A percentile compares a stretch with the other conserved stretches of the same genome.
Evolutionary conservation across 2,888 invertebrate species (phyloP).

Genomic region (Hipparchia sbordonii): DNA sequence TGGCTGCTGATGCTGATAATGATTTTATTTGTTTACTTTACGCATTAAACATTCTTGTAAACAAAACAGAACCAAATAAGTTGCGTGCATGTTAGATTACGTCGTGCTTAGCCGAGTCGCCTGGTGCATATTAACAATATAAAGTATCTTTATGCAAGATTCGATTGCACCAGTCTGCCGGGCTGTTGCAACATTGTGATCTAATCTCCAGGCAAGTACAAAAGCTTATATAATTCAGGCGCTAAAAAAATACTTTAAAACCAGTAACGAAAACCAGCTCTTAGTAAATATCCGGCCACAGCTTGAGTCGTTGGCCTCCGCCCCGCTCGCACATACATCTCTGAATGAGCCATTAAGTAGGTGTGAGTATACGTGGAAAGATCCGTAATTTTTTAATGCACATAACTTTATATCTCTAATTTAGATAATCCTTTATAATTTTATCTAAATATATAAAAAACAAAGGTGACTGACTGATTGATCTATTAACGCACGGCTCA

Average conservation of each 20-base stretch:
- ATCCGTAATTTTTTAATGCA: not conserved
- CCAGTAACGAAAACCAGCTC: constrained; percentile 32
- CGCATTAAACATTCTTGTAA: constrained; percentile 23
- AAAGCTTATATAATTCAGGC: constrained; percentile 32
- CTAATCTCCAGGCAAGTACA: constrained; percentile 29
- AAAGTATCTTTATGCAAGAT: constrained; percentile 31
- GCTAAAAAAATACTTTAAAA: constrained; percentile 30
- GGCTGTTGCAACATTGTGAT: constrained; percentile 29
- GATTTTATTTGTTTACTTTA: not conserved
- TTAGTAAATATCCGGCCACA: constrained; percentile 28
- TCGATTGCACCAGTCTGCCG: constrained; percentile 34
- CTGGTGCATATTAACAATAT: constrained; percentile 38
- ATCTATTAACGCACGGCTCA: too few species aligned
- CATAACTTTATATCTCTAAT: too few species aligned
- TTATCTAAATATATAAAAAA: too few species aligned
- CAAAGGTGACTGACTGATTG: too few species aligned
- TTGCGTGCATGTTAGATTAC: constrained; percentile 30
- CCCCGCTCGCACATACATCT: constrained; percentile 15
- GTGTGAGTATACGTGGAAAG: not conserved
- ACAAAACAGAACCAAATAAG: constrained; percentile 10
- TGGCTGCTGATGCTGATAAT: too few species aligned
- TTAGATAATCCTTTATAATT: too few species aligned
- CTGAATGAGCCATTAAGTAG: constrained; percentile 5
- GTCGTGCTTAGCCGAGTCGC: constrained; percentile 35
- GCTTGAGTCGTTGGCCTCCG: constrained; percentile 30